Evolutionary conservation across 2,888 invertebrate species (phyloP).

Genomic region (Acleris cristana): DNA sequence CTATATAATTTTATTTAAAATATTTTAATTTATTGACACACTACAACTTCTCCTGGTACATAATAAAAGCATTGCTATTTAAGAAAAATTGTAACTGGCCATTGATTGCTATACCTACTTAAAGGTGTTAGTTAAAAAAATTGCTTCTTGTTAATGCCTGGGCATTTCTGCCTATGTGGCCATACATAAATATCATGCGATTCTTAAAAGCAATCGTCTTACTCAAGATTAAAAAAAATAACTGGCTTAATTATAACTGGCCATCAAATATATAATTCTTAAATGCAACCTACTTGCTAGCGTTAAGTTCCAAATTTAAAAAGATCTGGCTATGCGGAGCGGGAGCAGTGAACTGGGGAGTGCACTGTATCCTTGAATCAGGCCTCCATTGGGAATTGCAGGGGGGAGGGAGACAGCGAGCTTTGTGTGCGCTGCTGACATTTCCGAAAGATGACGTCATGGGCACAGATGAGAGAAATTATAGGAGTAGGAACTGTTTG

Average conservation of each 20-base stretch:
- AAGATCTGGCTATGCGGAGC: conserved; percentile 58
- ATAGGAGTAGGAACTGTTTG: conserved; percentile 1
- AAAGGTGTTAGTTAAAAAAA: too few species aligned
- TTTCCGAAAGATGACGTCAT: conserved; percentile 71
- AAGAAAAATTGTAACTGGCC: too few species aligned
- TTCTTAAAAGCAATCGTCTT: not conserved
- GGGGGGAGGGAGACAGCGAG: conserved; percentile 59
- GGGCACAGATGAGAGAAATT: conserved; percentile 44
- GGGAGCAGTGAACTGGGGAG: conserved; percentile 79
- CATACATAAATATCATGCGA: not conserved
- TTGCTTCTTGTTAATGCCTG: too few species aligned
- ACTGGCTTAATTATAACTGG: not conserved
- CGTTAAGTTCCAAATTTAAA: conserved; percentile 16
- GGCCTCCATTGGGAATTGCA: conserved; percentile 65
- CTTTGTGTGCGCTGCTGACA: conserved; percentile 59
- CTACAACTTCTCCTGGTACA: too few species aligned
- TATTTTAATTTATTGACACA: too few species aligned
- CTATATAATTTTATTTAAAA: too few species aligned
- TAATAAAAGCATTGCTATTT: too few species aligned
- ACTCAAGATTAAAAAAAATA: not conserved
- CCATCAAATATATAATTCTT: not conserved
- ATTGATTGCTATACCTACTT: too few species aligned
- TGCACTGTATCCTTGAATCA: conserved; percentile 75
- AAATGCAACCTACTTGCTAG: conserved; percentile 4
- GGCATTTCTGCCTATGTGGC: too few species aligned